Conservation (phyloP, 2,888 invertebrate species). For the Erebia palarica region DNA sequence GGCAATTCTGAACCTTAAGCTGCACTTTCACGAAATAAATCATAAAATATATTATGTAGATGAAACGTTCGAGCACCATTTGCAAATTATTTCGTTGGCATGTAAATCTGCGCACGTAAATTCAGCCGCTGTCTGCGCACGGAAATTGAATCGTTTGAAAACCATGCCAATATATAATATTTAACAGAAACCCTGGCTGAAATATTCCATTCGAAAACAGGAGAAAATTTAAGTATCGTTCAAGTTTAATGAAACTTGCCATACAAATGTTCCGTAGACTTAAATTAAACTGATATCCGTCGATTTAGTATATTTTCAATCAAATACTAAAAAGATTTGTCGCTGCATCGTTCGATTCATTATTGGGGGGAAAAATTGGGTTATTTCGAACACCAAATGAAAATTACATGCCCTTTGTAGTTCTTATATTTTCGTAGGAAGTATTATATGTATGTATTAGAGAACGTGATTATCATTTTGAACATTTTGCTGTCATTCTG, state of each 20-base stretch:
- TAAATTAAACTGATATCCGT: too few species aligned
- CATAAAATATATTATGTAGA: constrained; percentile 71
- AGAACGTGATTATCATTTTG: neutral
- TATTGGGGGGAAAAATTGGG: too few species aligned
- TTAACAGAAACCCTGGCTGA: constrained; percentile 53
- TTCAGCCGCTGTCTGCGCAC: constrained; percentile 76
- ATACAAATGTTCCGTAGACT: too few species aligned
- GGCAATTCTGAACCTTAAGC: constrained; percentile 30
- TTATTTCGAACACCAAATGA: too few species aligned
- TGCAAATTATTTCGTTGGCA: constrained; percentile 77
- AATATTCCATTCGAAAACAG: constrained; percentile 2
- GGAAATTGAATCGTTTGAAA: constrained; percentile 80
- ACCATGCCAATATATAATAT: constrained; percentile 75
- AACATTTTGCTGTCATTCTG: neutral
- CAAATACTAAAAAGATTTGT: too few species aligned
- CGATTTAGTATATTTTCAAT: too few species aligned
- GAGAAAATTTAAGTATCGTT: constrained; percentile 4
- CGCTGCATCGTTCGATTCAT: too few species aligned
- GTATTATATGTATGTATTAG: too few species aligned
- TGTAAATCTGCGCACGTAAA: constrained; percentile 80
- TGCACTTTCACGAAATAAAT: constrained; percentile 46
- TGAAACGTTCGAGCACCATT: constrained; percentile 66
- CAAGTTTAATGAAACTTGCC: too few species aligned
- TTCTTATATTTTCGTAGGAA: too few species aligned
- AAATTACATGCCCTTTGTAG: too few species aligned